Conservation (phyloP, 2,797 vertebrate species). For the Ctenopoma kingsleyae region DNA sequence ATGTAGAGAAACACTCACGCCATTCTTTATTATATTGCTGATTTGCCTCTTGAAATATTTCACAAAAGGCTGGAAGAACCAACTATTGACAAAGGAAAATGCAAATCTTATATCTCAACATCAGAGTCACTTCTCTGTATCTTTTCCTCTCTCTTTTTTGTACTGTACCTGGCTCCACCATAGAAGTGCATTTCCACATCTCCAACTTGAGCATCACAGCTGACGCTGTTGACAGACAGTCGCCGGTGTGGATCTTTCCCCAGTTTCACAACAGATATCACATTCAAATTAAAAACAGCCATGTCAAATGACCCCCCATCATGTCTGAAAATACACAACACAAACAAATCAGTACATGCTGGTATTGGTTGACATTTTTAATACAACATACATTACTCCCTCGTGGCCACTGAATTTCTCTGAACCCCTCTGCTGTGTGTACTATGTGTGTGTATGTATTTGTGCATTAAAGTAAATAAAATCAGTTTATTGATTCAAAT, state of each 20-base stretch:
- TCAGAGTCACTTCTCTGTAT: background rate
- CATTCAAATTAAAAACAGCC: slow-evolving; percentile 51
- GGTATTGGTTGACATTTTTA: too few relatives aligned
- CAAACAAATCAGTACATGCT: too few relatives aligned
- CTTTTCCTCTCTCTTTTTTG: background rate
- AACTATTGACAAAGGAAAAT: slow-evolving; percentile 57
- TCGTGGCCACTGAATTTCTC: too few relatives aligned
- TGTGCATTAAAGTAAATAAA: too few relatives aligned
- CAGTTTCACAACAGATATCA: slow-evolving; percentile 71
- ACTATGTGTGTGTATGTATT: too few relatives aligned
- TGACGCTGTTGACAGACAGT: slow-evolving; percentile 53
- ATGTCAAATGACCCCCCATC: slow-evolving; percentile 73
- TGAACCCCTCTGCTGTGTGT: too few relatives aligned
- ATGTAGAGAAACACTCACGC: slow-evolving; percentile 61
- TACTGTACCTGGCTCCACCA: slow-evolving; percentile 63
- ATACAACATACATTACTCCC: too few relatives aligned
- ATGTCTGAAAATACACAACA: slow-evolving; percentile 66
- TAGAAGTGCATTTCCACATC: slow-evolving; percentile 64
- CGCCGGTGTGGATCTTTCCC: slow-evolving; percentile 62
- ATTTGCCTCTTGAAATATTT: background rate
- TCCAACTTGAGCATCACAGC: slow-evolving; percentile 65
- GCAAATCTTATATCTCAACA: background rate
- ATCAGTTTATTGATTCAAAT: too few relatives aligned
- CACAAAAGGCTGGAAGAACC: slow-evolving; percentile 62
- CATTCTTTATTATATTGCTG: slow-evolving; percentile 12